Percentiles rank a stretch among this genome's conserved stretches.
phyloP scores from a whole-genome alignment of 2,797 vertebrate species.

The Eidolon dupreanum region DNA sequence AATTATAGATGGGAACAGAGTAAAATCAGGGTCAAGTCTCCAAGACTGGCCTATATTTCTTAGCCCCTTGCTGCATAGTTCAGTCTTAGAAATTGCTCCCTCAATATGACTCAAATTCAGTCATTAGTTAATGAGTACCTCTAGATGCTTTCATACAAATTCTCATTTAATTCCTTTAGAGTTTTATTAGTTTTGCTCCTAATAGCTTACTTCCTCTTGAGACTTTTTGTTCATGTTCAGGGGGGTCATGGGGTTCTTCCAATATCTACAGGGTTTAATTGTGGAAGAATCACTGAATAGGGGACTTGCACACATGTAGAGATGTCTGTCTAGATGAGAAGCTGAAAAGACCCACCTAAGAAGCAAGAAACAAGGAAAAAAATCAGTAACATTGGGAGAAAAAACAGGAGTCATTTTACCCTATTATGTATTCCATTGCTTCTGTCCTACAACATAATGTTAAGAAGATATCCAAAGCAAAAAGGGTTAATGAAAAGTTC shows the following conservation, averaged over 20 bases:
- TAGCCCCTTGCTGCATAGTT: background rate
- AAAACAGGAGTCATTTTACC: background rate
- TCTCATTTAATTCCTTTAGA: constrained; percentile 11
- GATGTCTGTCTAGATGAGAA: constrained; percentile 36
- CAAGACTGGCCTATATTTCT: background rate
- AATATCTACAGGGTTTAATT: constrained; percentile 35
- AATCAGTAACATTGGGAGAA: background rate
- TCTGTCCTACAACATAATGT: background rate
- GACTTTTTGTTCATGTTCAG: background rate
- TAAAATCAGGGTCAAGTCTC: background rate
- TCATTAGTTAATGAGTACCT: constrained; percentile 7
- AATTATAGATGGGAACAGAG: background rate
- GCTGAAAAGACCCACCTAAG: constrained; percentile 24
- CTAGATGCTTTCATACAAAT: constrained; percentile 5
- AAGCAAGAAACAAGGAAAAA: constrained; percentile 28
- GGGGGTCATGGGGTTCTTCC: background rate
- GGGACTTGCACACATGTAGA: background rate
- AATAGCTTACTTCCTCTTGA: constrained; percentile 46
- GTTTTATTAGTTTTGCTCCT: constrained; percentile 28
- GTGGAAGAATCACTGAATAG: constrained; percentile 42
- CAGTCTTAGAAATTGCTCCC: constrained; percentile 36
- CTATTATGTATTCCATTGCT: background rate
- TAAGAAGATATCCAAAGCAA: constrained; percentile 39
- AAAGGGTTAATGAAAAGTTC: background rate
- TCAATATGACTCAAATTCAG: constrained; percentile 12